Conservation (phyloP, 2,888 invertebrate species). For the Acleris laterana region DNA sequence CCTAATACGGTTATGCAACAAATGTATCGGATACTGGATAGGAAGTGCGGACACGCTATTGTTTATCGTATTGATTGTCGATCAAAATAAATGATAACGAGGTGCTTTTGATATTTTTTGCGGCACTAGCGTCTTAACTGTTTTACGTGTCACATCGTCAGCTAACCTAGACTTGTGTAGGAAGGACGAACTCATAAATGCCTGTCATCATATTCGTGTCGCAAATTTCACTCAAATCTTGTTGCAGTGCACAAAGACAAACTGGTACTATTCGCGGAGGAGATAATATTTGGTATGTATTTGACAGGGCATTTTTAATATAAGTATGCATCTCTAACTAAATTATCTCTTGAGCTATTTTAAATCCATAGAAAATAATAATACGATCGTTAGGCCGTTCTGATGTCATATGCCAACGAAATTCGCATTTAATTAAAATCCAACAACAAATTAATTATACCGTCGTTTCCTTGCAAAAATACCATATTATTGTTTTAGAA, state of each 20-base stretch:
- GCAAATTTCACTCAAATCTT: background rate
- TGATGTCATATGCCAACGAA: background rate
- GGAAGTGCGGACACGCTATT: constrained; percentile 1
- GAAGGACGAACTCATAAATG: background rate
- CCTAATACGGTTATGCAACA: constrained; percentile 27
- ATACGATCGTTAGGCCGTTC: too few relatives aligned
- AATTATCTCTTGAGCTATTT: too few relatives aligned
- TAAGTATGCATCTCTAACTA: too few relatives aligned
- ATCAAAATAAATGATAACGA: too few relatives aligned
- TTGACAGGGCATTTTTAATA: too few relatives aligned
- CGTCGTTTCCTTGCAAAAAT: constrained; percentile 14
- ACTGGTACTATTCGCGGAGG: background rate
- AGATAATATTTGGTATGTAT: too few relatives aligned
- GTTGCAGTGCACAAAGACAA: background rate
- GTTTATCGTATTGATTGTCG: background rate
- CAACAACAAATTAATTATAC: too few relatives aligned
- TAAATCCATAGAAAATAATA: too few relatives aligned
- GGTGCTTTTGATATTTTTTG: too few relatives aligned
- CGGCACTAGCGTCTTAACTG: too few relatives aligned
- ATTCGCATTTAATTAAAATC: too few relatives aligned
- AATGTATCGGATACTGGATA: constrained; percentile 4
- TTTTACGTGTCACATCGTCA: too few relatives aligned
- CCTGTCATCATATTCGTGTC: background rate
- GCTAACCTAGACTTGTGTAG: background rate
- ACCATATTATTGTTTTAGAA: constrained; percentile 15